A percentile compares a stretch with the other conserved stretches of the same genome.
These are phyloP conservation scores for Hippocampus barbouri DNA, from an alignment of 2,113 vertebrate genomes.

Conservation along the genomic window DNA sequence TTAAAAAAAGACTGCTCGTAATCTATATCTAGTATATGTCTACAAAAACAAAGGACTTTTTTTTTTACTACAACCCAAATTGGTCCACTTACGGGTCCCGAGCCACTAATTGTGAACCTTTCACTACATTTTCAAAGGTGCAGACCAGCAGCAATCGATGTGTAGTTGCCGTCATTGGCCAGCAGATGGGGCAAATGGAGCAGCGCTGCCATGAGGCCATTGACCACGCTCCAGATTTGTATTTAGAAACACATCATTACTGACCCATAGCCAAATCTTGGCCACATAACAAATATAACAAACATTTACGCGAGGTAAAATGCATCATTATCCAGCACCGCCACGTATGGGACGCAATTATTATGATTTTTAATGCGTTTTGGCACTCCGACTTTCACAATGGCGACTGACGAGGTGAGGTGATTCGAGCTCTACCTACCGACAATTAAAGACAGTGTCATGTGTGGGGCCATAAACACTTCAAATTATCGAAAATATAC, in stretches of 20 bases:
- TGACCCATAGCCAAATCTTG: background rate
- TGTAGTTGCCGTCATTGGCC: slow-evolving; percentile 51
- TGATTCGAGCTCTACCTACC: background rate
- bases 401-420: background rate
- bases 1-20: too few relatives aligned
- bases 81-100: background rate
- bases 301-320: background rate
- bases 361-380: background rate
- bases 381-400: background rate
- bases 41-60: too few relatives aligned
- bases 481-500: background rate
- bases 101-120: background rate
- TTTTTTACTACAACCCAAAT: background rate
- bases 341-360: background rate
- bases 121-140: background rate
- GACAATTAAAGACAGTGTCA: background rate
- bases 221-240: background rate
- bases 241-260: background rate
- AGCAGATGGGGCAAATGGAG: slow-evolving; percentile 70
- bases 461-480: background rate
- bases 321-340: background rate
- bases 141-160: background rate
- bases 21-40: background rate
- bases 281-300: background rate
- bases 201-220: slow-evolving; percentile 10